Conservation (phyloP, 1,140 invertebrate species). For the Chrysomallon squamiferum region DNA sequence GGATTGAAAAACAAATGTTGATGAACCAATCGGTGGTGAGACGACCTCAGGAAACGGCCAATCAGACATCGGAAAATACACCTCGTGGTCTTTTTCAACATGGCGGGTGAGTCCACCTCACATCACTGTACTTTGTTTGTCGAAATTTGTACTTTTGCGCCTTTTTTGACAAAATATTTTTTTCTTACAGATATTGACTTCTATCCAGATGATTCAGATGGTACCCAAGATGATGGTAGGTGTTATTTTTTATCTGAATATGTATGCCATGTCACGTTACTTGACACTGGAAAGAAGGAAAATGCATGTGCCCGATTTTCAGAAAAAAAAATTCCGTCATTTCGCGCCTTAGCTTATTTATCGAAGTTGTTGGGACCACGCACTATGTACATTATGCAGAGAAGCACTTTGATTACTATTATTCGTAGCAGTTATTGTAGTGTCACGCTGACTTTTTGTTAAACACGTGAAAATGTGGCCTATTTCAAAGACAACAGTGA, state of each 20-base stretch:
- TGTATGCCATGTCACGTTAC: constrained; percentile 23
- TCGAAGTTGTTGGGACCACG: constrained; percentile 13
- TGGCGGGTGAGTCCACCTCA: constrained; percentile 63
- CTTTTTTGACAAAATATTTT: constrained; percentile 36
- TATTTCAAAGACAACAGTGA: constrained; percentile 56
- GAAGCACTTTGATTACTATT: constrained; percentile 7
- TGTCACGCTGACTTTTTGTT: constrained; percentile 6
- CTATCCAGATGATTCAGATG: constrained; percentile 55
- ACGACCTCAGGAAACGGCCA: constrained; percentile 30
- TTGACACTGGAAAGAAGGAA: constrained; percentile 39
- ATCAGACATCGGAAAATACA: constrained; percentile 49
- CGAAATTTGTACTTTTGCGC: constrained; percentile 47
- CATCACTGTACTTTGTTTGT: constrained; percentile 54
- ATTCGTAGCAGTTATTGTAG: background rate
- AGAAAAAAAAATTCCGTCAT: constrained; percentile 19
- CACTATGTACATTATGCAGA: constrained; percentile 5
- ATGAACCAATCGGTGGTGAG: constrained; percentile 37
- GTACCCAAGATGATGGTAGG: constrained; percentile 57
- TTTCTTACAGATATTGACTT: constrained; percentile 61
- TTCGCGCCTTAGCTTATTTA: constrained; percentile 38
- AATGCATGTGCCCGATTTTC: constrained; percentile 26
- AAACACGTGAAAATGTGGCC: constrained; percentile 46
- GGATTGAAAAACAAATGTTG: constrained; percentile 28
- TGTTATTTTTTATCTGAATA: constrained; percentile 27
- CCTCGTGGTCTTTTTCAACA: constrained; percentile 61